These are phyloP conservation scores for Hypercompe scribonia DNA, from an alignment of 2,888 invertebrate genomes.

Conservation along the genomic window DNA sequence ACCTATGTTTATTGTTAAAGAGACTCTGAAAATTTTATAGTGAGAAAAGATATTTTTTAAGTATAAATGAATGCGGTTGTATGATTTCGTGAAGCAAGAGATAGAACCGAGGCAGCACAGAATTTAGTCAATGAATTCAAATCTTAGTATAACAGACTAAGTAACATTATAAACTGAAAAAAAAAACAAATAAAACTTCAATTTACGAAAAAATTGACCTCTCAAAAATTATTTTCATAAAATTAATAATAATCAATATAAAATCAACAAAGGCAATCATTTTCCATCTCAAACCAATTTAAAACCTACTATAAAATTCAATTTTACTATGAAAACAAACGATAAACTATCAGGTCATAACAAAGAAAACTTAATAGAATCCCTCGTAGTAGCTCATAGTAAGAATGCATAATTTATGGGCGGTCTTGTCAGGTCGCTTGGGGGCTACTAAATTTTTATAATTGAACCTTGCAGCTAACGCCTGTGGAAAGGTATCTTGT, in stretches of 20 bases:
- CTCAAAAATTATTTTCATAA: neutral
- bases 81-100: no score
- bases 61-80: no score
- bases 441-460: conserved; percentile 73
- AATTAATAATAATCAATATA: neutral
- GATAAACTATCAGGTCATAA: conserved; percentile 29
- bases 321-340: conserved; percentile 13
- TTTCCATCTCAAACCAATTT: neutral
- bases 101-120: no score
- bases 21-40: no score
- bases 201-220: no score
- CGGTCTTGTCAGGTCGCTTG: conserved; percentile 56
- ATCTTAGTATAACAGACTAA: no score
- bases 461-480: conserved; percentile 59
- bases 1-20: no score
- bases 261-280: neutral
- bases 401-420: conserved; percentile 64
- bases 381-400: conserved; percentile 27
- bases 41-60: no score
- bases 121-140: no score
- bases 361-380: conserved; percentile 41
- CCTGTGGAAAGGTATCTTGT: conserved; percentile 20
- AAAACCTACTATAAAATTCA: conserved; percentile 13
- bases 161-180: no score
- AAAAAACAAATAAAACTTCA: no score